These are phyloP conservation scores for Tuberolachnus salignus DNA, from an alignment of 2,888 invertebrate genomes.

Conservation along the genomic window DNA sequence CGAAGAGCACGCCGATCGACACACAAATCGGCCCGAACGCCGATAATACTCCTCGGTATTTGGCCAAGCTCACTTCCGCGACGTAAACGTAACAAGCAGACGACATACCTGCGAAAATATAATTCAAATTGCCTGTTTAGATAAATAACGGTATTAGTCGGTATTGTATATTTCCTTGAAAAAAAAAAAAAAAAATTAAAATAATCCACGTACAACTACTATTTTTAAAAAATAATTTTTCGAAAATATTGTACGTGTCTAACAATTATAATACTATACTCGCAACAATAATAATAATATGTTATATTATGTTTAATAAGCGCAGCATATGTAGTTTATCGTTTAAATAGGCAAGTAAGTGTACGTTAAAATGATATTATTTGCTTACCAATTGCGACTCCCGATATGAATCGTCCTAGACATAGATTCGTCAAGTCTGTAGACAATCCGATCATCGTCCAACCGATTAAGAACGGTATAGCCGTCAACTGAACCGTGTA, in stretches of 20 bases:
- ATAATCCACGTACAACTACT: too few relatives aligned
- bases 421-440: slow-evolving; percentile 70
- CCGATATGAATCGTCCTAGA: slow-evolving; percentile 71
- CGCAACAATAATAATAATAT: background rate
- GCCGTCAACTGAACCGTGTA: slow-evolving; percentile 72
- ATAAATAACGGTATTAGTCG: too few relatives aligned
- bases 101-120: slow-evolving; percentile 68
- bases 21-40: slow-evolving; percentile 74
- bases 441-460: slow-evolving; percentile 73
- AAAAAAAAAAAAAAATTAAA: too few relatives aligned
- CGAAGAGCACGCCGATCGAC: slow-evolving; percentile 74
- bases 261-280: too few relatives aligned
- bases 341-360: too few relatives aligned
- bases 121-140: too few relatives aligned
- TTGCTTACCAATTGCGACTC: slow-evolving; percentile 60
- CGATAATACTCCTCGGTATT: slow-evolving; percentile 72
- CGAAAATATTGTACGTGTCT: too few relatives aligned
- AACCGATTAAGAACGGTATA: slow-evolving; percentile 72
- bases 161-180: too few relatives aligned
- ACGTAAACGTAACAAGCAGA: slow-evolving; percentile 74
- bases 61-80: slow-evolving; percentile 72
- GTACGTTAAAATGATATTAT: too few relatives aligned
- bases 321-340: too few relatives aligned
- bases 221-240: too few relatives aligned
- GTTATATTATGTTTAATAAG: too few relatives aligned